Conservation (phyloP, 1,140 invertebrate species). For the Ericerus pela region DNA sequence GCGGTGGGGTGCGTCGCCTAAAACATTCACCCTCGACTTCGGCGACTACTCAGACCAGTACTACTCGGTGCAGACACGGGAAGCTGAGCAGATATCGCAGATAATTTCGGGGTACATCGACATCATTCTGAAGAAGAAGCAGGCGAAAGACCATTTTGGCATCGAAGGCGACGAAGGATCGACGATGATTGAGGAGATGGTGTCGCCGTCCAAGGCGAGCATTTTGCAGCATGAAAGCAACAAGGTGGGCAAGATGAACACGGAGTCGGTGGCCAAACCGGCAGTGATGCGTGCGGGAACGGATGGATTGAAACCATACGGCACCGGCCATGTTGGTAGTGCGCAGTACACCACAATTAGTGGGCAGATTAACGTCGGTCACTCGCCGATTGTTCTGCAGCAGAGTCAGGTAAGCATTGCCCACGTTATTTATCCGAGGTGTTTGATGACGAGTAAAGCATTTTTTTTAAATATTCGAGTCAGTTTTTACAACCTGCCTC, state of each 20-base stretch:
- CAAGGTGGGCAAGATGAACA: conserved; percentile 59
- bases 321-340: conserved; percentile 66
- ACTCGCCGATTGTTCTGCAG: conserved; percentile 80
- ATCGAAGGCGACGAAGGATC: conserved; percentile 96
- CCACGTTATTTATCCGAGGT: background rate
- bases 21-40: conserved; percentile 97
- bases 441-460: background rate
- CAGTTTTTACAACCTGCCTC: no score
- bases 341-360: conserved; percentile 78
- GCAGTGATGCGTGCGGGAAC: conserved; percentile 76
- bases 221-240: conserved; percentile 78
- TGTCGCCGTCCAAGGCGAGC: conserved; percentile 77
- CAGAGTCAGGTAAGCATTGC: conserved; percentile 29
- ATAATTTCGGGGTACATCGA: conserved; percentile 98
- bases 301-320: conserved; percentile 66
- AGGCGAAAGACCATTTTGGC: conserved; percentile 89
- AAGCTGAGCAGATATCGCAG: conserved; percentile 95
- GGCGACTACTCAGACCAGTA: conserved; percentile 97
- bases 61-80: conserved; percentile 95
- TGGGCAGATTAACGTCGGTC: conserved; percentile 74
- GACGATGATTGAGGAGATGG: conserved; percentile 93
- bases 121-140: conserved; percentile 93
- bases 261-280: conserved; percentile 82
- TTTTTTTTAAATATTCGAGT: background rate
- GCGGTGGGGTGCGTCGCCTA: conserved; percentile 92